Evolutionary conservation across 1,140 invertebrate genomes (phyloP).

Genomic region (Oedothorax gibbosus): DNA sequence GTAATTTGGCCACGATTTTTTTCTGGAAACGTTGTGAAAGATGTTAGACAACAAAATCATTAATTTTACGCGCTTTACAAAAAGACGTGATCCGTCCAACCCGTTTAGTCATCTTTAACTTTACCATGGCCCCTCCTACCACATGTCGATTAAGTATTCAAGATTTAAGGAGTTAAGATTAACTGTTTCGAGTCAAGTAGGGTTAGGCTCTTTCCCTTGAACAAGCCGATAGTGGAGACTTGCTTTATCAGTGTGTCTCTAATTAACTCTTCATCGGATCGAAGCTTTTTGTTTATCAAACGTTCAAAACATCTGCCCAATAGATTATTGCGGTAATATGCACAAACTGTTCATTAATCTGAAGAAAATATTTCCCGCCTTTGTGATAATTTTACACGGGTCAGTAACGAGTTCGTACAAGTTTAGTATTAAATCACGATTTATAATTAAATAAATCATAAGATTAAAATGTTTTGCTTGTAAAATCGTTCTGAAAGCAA

Average conservation of each 20-base stretch:
- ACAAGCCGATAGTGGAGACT: neutral
- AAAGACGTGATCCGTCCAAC: conserved; percentile 28
- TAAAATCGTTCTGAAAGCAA: no score
- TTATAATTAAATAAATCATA: neutral
- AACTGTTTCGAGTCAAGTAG: conserved; percentile 4
- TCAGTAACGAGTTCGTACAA: neutral
- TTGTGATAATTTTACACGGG: neutral
- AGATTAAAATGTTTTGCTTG: no score
- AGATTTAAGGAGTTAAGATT: conserved; percentile 15
- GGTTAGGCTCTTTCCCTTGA: conserved; percentile 5
- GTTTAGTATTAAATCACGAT: neutral
- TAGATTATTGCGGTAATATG: no score
- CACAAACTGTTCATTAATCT: neutral
- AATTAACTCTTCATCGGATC: neutral
- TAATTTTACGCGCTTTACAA: conserved; percentile 13
- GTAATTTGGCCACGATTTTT: conserved; percentile 27
- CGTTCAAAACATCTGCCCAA: neutral
- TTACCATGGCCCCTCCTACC: conserved; percentile 28
- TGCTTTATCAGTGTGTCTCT: neutral
- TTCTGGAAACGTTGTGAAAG: conserved; percentile 19
- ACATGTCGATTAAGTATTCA: conserved; percentile 23
- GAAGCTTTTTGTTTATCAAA: neutral
- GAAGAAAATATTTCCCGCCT: neutral
- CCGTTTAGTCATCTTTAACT: conserved; percentile 24
- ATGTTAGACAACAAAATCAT: conserved; percentile 28